phyloP scores from a whole-genome alignment of 2,797 vertebrate species.

The Pseudochirops corinnae region DNA sequence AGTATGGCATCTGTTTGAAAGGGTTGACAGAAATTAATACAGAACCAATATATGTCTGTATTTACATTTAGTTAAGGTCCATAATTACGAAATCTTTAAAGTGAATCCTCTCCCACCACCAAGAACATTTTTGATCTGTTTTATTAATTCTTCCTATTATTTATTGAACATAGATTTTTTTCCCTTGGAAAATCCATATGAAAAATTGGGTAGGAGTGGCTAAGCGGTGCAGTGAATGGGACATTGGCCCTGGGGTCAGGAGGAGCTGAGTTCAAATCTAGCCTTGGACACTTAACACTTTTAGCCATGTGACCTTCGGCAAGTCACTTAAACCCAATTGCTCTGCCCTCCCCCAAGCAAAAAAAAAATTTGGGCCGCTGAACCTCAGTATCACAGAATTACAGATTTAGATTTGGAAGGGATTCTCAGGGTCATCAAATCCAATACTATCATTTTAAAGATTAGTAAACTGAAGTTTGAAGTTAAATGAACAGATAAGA shows the following conservation, averaged over 20 bases:
- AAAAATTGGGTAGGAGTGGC: not conserved
- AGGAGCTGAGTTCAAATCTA: too few relatives aligned
- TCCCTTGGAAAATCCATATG: not conserved
- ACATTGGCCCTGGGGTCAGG: too few relatives aligned
- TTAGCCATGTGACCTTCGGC: too few relatives aligned
- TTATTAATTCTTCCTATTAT: not conserved
- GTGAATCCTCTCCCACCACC: not conserved
- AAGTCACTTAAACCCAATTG: too few relatives aligned
- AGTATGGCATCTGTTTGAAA: slow-evolving; percentile 99
- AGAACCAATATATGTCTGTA: slow-evolving; percentile 97
- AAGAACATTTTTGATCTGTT: not conserved
- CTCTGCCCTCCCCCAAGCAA: too few relatives aligned
- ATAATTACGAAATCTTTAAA: slow-evolving; percentile 30
- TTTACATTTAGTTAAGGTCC: slow-evolving; percentile 87
- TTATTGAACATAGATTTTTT: not conserved
- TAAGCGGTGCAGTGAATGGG: too few relatives aligned
- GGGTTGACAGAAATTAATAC: slow-evolving; percentile 99
- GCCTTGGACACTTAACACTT: too few relatives aligned
- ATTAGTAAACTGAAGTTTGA: not conserved
- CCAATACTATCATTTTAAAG: not conserved
- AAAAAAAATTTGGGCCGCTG: not conserved
- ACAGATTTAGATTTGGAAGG: not conserved
- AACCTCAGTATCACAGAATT: not conserved
- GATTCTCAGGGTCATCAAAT: not conserved
- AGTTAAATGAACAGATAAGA: not conserved